phyloP scores from a whole-genome alignment of 2,888 invertebrate species.

The Andricus quercusramuli region DNA sequence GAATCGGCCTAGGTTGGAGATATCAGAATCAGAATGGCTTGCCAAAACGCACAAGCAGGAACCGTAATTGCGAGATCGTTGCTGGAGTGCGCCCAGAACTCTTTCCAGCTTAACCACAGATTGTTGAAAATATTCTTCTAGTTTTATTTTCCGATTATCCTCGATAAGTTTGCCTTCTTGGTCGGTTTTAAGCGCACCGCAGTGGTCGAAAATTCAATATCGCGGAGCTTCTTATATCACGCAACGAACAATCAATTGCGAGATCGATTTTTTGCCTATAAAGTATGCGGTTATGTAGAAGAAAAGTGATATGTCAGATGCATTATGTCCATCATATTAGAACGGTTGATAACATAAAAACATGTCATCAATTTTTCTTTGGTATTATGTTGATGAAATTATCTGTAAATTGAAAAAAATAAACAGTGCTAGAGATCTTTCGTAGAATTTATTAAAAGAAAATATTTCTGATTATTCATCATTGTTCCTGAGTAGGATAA shows the following conservation, averaged over 20 bases:
- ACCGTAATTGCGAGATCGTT: constrained; percentile 3
- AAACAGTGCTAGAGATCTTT: too few species aligned
- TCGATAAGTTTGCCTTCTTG: constrained; percentile 15
- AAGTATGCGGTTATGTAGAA: background rate
- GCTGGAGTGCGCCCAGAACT: constrained; percentile 18
- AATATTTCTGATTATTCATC: too few species aligned
- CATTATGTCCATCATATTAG: too few species aligned
- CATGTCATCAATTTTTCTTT: too few species aligned
- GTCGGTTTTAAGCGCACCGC: background rate
- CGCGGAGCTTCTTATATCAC: background rate
- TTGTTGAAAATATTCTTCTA: constrained; percentile 24
- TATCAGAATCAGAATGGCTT: background rate
- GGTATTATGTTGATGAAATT: too few species aligned
- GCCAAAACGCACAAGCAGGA: constrained; percentile 10
- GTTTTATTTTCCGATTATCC: constrained; percentile 15
- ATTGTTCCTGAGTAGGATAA: too few species aligned
- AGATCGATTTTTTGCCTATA: background rate
- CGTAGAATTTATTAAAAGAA: too few species aligned
- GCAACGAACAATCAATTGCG: background rate
- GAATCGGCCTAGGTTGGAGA: background rate
- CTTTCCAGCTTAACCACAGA: constrained; percentile 25
- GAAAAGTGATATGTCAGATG: too few species aligned
- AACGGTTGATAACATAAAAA: too few species aligned
- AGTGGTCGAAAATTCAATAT: constrained; percentile 2
- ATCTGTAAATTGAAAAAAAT: too few species aligned